These are phyloP conservation scores for Papilio aristodemus DNA, from an alignment of 1,140 invertebrate genomes.

Conservation along the genomic window DNA sequence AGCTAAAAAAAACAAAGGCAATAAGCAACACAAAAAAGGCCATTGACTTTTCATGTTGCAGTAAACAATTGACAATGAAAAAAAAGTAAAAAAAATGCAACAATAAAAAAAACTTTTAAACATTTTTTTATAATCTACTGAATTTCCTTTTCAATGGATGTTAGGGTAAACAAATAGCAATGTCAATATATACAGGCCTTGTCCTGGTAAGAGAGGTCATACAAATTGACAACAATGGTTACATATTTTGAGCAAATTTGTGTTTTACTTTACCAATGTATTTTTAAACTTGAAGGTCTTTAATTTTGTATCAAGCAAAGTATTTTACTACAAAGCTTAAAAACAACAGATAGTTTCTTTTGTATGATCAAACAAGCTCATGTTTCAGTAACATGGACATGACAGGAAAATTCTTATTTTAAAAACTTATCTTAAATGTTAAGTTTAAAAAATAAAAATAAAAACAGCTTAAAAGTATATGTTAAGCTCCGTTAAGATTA, in stretches of 20 bases:
- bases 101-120: neutral
- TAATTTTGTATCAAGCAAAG: neutral
- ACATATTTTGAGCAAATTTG: neutral
- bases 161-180: neutral
- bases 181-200: slow-evolving; percentile 20
- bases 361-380: too few relatives aligned
- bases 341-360: neutral
- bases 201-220: slow-evolving; percentile 9
- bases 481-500: too few relatives aligned
- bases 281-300: neutral
- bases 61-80: slow-evolving; percentile 15
- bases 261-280: neutral
- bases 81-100: neutral
- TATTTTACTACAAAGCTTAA: neutral
- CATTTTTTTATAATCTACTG: neutral
- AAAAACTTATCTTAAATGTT: too few relatives aligned
- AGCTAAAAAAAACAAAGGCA: slow-evolving; percentile 8
- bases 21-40: neutral
- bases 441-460: too few relatives aligned
- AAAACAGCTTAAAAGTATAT: too few relatives aligned
- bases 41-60: neutral
- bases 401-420: too few relatives aligned
- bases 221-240: slow-evolving; percentile 11
- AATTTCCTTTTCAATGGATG: neutral
- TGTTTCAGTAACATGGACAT: too few relatives aligned